These are phyloP conservation scores for Alauda arvensis DNA, from an alignment of 2,797 vertebrate species.

Conservation along the genomic window DNA sequence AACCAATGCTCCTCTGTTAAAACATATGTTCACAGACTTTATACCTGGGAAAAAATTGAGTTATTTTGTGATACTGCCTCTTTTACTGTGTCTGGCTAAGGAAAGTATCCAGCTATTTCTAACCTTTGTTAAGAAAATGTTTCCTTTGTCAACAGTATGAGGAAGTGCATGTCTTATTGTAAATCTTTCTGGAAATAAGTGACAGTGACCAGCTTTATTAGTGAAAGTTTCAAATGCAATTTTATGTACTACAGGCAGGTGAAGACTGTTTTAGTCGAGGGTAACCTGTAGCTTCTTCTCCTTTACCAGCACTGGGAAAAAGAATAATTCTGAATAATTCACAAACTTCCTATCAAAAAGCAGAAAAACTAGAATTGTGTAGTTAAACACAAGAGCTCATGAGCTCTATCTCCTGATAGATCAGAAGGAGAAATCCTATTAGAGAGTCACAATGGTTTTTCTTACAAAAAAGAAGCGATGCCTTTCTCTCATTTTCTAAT, in stretches of 20 bases:
- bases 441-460: not conserved
- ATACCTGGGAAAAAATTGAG: too few species aligned
- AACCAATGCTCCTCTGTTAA: not conserved
- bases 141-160: not conserved
- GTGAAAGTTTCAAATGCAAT: not conserved
- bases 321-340: not conserved
- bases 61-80: not conserved
- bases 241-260: not conserved
- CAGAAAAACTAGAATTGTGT: not conserved
- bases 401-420: not conserved
- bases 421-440: not conserved
- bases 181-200: not conserved
- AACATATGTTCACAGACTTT: not conserved
- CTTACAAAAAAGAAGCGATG: not conserved
- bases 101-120: not conserved
- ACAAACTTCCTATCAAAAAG: not conserved
- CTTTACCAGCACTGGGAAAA: not conserved
- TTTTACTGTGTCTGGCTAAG: not conserved
- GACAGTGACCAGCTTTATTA: not conserved
- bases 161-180: not conserved
- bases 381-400: not conserved
- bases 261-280: not conserved
- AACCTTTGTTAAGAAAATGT: not conserved
- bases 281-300: not conserved
- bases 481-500: slow-evolving; percentile 8